Conservation (phyloP, 2,113 vertebrate species). For the Nestor notabilis region DNA sequence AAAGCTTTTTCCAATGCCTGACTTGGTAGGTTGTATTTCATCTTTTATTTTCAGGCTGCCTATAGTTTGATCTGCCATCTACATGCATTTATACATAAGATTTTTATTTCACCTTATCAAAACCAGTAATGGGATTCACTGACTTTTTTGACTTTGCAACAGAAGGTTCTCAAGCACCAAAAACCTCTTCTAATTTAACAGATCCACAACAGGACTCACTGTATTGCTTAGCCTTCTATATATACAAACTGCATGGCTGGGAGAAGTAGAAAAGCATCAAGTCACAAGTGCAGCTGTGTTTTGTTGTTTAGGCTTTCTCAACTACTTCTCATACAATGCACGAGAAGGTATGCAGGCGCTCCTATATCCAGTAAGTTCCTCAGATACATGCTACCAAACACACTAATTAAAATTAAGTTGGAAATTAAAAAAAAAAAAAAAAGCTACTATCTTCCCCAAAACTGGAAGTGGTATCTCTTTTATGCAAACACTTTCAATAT, state of each 20-base stretch:
- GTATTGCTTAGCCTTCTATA: not conserved
- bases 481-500: not conserved
- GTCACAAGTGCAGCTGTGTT: not conserved
- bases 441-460: not conserved
- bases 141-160: not conserved
- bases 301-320: not conserved
- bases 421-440: not conserved
- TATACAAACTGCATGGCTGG: rapidly evolving
- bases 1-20: not conserved
- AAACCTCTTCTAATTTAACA: not conserved
- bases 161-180: not conserved
- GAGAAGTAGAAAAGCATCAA: not conserved
- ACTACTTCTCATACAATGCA: not conserved
- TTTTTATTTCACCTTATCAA: not conserved
- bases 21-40: not conserved
- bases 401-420: not conserved
- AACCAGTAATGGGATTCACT: not conserved
- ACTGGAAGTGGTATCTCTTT: not conserved
- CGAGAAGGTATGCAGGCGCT: not conserved
- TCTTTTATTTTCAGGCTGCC: not conserved
- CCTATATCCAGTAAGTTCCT: not conserved
- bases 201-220: not conserved
- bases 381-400: not conserved
- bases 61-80: not conserved
- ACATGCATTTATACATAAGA: not conserved